Base-by-base conservation (phyloP, 2,113 vertebrate species). In the Copsychus sechellarum region DNA sequence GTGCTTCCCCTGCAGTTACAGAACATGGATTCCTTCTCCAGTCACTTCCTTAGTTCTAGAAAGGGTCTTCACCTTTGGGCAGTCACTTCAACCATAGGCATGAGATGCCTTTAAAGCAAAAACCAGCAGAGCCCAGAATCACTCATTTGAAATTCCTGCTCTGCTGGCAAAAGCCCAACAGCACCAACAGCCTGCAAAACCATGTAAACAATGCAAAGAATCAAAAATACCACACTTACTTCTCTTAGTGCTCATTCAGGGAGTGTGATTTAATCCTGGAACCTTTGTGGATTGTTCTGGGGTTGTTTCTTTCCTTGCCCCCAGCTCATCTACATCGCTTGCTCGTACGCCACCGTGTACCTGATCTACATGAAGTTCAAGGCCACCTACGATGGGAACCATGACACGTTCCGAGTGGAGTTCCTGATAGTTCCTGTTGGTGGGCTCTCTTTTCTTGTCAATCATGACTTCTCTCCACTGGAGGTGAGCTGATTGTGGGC, bases 351-450 rank as follows among this genome's bases (percentile, higher is more conserved):
- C 97, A 99, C 99, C 0, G 98, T 99, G 77, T 99, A 99, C 96
- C 97, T 99, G 98, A 99, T 99, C 97, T 99, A 99, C 96, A 97
- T 98, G 92, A 99, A 99, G 92, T 99, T 99, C 93, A 99, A 99
- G 97, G 99, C 99, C 5, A 99, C 99, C 25, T 99, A 99, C 1
- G 99, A 99, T 31, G 99, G 99, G 24, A 99, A 99, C 97, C 99
- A 99, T 2, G 99, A 99, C 93, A 99, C 99, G 1, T 99, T 99
- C 98, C 98, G 99, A 94, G 98, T 99, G 97, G 99, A 99, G 97
- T 99, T 99, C 73, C 98, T 99, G 92, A 98, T 99, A 9, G 98
- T 99, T 50, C 99, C 99, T 13, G 99, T 99, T 9, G 99, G 99
- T 22, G 99, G 99, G 16, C 98, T 99, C 73, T 98, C 99, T 0